Evolutionary conservation across 2,888 invertebrate genomes (phyloP), one percentile per base, ranked within the genome.

Genomic region (Eumerus sabulonum): DNA sequence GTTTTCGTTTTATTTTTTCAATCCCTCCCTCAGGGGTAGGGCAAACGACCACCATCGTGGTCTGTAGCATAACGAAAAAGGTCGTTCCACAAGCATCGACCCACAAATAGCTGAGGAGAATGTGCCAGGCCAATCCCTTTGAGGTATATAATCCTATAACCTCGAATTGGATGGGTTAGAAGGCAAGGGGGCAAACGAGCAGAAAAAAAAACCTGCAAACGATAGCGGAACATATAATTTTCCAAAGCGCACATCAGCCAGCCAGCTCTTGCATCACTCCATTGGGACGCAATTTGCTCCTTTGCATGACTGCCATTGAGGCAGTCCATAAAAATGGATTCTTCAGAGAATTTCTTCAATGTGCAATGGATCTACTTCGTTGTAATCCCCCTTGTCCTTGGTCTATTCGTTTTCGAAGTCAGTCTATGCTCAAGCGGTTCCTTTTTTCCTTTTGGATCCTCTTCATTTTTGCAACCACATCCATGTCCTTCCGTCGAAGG

Each of bases 161-260:
- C 27, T 16, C 47, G 36, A 11, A 36, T 16, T 13, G 9, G 18
- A n/a, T 40, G 38, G 12, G 51, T 13, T 12, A 7, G 12, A 13
- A 27, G 19, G 45, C 4, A 9, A 9, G 38, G 44, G 60, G 14
- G 2, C 47, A 47, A 36, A 45, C 59, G 48, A 51, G 59, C 68
- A 59, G 74, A 74, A 79, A 70, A 79, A 74, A 74, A 79, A 79
- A 79, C 74, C 74, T 79, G 68, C 79, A 79, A 79, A 79, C 74
- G 79, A 79, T 74, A 74, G 73, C 73, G 74, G 72, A 77, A 77
- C 76, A 67, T 77, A 73, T 73, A 77, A 77, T 73, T 79, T 79
- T 79, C 53, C 63, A 68, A 72, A 53, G 73, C 67, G 77, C 67
- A 77, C 67, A 77, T 74, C 79, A 74, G 64, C 74, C 59, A 74